A percentile compares a stretch with the other conserved stretches of the same genome.
These are phyloP conservation scores for Oncopeltus fasciatus DNA, from an alignment of 1,140 invertebrate genomes.

Conservation along the genomic window DNA sequence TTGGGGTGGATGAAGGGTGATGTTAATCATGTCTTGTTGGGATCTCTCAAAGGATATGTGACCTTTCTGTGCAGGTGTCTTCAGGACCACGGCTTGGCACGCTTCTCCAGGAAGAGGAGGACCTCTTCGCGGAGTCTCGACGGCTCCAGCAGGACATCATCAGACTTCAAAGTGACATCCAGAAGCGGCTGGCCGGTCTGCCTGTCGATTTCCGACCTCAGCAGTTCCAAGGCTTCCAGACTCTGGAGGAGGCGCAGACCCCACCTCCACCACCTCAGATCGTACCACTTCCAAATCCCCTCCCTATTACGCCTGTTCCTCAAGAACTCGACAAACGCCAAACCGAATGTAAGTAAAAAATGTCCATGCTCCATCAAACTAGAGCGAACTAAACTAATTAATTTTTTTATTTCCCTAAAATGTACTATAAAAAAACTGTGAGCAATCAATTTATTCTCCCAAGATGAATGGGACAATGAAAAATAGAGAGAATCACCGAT, in stretches of 20 bases:
- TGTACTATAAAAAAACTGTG: no score
- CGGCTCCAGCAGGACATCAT: slow-evolving; percentile 19
- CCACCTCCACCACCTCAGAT: background rate
- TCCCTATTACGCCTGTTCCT: background rate
- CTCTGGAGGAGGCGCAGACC: background rate
- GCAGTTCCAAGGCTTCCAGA: background rate
- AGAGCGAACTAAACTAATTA: no score
- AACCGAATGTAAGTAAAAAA: no score
- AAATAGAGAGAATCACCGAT: no score
- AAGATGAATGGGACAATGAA: no score
- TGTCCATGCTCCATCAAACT: no score
- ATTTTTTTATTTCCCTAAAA: no score
- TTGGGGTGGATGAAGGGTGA: no score
- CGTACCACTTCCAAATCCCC: background rate
- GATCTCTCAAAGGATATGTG: no score
- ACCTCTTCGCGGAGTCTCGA: slow-evolving; percentile 15
- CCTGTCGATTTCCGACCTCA: background rate
- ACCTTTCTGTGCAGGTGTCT: slow-evolving; percentile 2
- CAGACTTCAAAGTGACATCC: slow-evolving; percentile 22
- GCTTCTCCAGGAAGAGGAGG: slow-evolving; percentile 15
- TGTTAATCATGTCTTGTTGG: background rate
- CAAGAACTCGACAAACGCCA: no score
- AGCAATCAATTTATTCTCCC: no score
- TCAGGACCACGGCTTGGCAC: background rate
- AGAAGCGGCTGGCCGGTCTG: slow-evolving; percentile 23